These are phyloP conservation scores for Xiphorhynchus erythropygius DNA, from an alignment of 2,797 vertebrate genomes.

Conservation along the genomic window DNA sequence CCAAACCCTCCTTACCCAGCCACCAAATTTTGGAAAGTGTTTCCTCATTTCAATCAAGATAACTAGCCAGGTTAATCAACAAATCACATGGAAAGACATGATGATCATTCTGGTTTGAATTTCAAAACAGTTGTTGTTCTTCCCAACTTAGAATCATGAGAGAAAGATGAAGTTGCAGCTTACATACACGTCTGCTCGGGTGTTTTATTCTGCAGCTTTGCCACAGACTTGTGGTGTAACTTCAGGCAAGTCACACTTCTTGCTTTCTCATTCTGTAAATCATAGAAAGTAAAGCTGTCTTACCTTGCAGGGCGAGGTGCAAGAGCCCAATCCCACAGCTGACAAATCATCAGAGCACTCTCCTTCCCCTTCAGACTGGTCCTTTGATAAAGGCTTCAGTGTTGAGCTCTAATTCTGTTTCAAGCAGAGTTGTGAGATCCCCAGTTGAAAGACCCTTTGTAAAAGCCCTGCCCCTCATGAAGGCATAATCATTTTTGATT, in stretches of 20 bases:
- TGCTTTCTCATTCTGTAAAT: not conserved
- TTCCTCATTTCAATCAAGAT: not conserved
- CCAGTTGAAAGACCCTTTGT: not conserved
- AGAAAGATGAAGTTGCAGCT: slow-evolving; percentile 33
- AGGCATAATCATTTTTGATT: not conserved
- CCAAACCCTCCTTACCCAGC: not conserved
- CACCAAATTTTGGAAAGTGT: not conserved
- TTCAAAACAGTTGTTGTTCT: slow-evolving; percentile 56
- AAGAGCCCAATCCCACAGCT: not conserved
- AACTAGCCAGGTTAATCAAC: not conserved
- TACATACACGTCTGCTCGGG: not conserved
- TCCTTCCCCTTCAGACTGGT: not conserved
- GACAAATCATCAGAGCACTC: not conserved
- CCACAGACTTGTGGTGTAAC: not conserved
- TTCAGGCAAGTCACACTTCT: not conserved
- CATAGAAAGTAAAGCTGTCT: not conserved
- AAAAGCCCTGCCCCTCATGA: not conserved
- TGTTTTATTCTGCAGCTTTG: not conserved
- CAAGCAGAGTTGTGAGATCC: not conserved
- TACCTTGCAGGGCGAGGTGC: not conserved
- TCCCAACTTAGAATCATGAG: not conserved
- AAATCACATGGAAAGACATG: not conserved
- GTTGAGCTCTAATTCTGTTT: not conserved
- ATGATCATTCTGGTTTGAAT: slow-evolving; percentile 41
- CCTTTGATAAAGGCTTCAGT: slow-evolving; percentile 7